Evolutionary conservation across 2,113 vertebrate species (phyloP), one percentile per base, ranked within the genome.

Genomic region (Lagopus muta): DNA sequence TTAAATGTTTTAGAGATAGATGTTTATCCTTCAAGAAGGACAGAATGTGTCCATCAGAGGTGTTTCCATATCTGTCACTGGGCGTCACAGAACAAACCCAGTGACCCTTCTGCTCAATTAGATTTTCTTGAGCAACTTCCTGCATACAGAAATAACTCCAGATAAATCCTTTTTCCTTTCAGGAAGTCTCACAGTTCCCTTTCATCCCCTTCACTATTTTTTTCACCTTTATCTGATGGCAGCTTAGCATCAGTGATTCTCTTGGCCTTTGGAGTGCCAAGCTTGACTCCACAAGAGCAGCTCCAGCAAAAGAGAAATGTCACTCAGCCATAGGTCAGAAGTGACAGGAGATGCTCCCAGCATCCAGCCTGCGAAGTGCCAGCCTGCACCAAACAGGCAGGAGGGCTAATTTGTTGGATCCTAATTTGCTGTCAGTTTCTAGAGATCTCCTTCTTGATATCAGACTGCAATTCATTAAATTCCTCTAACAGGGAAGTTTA

Each of bases 201-300:
- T 57, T 73, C 20, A 8, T 28, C n/a, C 20, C 16, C 3, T 28
- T 73, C 8, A 7, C 36, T 64, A 8, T 80, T 79, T 72, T 50
- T 54, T 83, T 90, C 4, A 2, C 17, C 0, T 0, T 70, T 94
- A 73, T 62, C 30, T 75, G 22, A 5, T 65, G 8, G 47, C 16
- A 20, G 8, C 18, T 88, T 64, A 80, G 72, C 21, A 6, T 48
- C n/a, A 40, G 38, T n/a, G 27, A 36, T 91, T 80, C 27, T 62
- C 9, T 70, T 42, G 42, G 42, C 25, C 16, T 48, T 80, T 30
- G 30, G 54, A 43, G 20, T 55, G 48, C 38, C 0, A 1, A 25
- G 8, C 77, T 70, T 45, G 8, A 60, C 47, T 84, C 57, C 19
- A 4, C 34, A 40, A 32, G 42, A 70, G 28, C 28, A 40, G 25